phyloP scores from a whole-genome alignment of 2,888 invertebrate species.

The Aelia acuminata region DNA sequence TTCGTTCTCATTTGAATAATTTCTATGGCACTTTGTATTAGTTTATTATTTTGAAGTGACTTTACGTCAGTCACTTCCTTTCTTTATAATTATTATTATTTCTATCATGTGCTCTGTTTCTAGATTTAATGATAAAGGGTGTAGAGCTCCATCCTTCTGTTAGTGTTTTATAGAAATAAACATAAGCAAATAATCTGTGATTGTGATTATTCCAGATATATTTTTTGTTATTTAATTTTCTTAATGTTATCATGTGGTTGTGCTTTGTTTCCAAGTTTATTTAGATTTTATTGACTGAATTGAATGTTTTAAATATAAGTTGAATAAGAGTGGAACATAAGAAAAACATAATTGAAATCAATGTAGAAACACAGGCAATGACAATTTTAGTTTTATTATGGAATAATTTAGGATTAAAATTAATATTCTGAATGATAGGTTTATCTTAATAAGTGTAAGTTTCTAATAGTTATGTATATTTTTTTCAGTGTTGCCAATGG shows the following conservation, averaged over 20 bases:
- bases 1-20: background rate
- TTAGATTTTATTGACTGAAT: conserved; percentile 23
- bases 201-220: background rate
- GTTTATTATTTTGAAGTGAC: background rate
- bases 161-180: background rate
- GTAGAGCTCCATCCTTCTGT: background rate
- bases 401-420: background rate
- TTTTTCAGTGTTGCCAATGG: background rate
- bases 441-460: background rate
- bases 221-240: background rate
- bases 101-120: background rate
- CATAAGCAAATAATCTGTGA: background rate
- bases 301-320: background rate
- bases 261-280: conserved; percentile 10
- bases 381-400: background rate
- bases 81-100: no score
- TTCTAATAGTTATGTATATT: background rate
- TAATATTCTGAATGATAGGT: background rate
- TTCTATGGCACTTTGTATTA: background rate
- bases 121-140: background rate
- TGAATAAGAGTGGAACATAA: background rate
- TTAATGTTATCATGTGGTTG: background rate
- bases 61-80: background rate
- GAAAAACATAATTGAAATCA: no score
- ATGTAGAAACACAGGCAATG: background rate